Percentiles rank a stretch among this genome's conserved stretches.
Conservation (phyloP, 2,888 invertebrate genomes). For the Volucella bombylans region DNA sequence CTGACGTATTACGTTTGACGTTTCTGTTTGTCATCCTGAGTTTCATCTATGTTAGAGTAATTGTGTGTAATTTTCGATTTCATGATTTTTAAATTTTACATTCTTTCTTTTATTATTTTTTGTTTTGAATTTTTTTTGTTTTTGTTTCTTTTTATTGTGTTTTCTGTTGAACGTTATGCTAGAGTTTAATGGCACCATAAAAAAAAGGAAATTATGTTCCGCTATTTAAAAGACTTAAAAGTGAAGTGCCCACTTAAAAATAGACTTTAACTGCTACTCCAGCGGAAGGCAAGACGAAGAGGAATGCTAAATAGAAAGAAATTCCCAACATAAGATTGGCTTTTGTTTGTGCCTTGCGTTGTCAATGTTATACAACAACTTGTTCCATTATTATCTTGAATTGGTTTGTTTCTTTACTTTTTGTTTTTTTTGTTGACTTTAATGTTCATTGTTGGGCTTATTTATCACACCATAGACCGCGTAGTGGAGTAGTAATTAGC, state of each 20-base stretch:
- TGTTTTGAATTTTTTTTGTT: neutral
- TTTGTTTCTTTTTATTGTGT: slow-evolving; percentile 2
- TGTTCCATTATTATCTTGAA: too few species aligned
- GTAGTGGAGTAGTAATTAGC: slow-evolving; percentile 6
- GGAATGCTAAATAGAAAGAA: slow-evolving; percentile 7
- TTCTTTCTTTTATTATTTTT: slow-evolving; percentile 6
- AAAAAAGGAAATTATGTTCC: slow-evolving; percentile 45
- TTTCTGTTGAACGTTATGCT: slow-evolving; percentile 27
- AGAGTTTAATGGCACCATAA: slow-evolving; percentile 31
- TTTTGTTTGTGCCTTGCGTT: slow-evolving; percentile 16
- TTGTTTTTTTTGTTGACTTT: slow-evolving; percentile 1
- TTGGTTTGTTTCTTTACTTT: neutral
- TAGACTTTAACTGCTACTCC: neutral
- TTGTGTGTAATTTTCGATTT: slow-evolving; percentile 62
- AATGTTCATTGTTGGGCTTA: slow-evolving; percentile 6
- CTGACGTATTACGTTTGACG: slow-evolving; percentile 49
- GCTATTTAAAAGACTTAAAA: slow-evolving; percentile 36
- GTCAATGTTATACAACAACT: slow-evolving; percentile 45
- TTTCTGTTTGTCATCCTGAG: slow-evolving; percentile 57
- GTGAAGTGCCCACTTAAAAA: slow-evolving; percentile 2
- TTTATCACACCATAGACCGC: slow-evolving; percentile 13
- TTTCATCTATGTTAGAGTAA: slow-evolving; percentile 26
- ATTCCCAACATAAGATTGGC: slow-evolving; percentile 11
- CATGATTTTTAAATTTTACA: slow-evolving; percentile 15
- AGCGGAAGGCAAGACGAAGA: neutral